phyloP scores from a whole-genome alignment of 2,113 vertebrate genomes.

The Stegostoma tigrinum region DNA sequence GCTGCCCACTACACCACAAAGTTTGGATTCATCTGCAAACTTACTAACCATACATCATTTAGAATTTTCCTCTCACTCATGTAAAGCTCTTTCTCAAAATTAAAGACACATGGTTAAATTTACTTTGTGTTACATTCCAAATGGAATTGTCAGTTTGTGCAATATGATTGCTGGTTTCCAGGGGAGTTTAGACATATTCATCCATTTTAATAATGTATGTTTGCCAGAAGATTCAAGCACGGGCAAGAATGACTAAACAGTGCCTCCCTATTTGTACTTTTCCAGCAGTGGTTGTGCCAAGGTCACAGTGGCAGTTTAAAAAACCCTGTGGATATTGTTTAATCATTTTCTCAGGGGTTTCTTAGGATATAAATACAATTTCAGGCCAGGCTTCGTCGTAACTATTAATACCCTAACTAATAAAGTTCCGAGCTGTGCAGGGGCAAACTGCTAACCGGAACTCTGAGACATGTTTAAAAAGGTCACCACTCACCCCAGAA shows the following conservation, averaged over 20 bases:
- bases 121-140: neutral
- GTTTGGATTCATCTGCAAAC: no score
- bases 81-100: neutral
- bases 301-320: neutral
- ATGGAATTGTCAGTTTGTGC: neutral
- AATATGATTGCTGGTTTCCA: neutral
- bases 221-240: neutral
- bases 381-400: no score
- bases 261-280: neutral
- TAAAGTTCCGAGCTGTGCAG: no score
- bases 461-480: no score
- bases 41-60: no score
- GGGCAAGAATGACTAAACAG: neutral
- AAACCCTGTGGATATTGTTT: neutral
- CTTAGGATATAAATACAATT: no score
- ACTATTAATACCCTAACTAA: no score
- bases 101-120: neutral
- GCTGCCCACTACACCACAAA: no score
- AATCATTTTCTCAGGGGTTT: no score
- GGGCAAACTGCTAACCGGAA: no score
- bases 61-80: neutral
- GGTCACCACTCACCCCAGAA: neutral
- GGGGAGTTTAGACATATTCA: neutral
- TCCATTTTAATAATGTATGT: neutral
- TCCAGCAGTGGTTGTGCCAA: neutral